phyloP scores from a whole-genome alignment of 2,797 vertebrate genomes.

The Myotis daubentonii region DNA sequence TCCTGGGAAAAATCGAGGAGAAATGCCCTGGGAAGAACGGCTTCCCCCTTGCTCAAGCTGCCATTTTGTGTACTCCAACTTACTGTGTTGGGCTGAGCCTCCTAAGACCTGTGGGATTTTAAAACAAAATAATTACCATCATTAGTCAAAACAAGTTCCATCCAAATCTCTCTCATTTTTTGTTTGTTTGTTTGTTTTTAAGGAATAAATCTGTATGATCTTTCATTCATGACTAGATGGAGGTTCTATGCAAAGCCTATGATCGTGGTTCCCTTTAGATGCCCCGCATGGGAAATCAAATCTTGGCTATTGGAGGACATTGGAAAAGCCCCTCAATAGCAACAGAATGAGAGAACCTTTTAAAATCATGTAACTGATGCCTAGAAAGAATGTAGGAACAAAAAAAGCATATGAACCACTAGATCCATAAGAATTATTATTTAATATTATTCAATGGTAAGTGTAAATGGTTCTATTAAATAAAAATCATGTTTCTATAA shows the following conservation, averaged over 20 bases:
- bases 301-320: neutral
- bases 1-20: constrained; percentile 73
- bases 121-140: constrained; percentile 80
- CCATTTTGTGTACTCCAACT: constrained; percentile 64
- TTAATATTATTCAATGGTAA: constrained; percentile 54
- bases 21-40: constrained; percentile 73
- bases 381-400: constrained; percentile 35
- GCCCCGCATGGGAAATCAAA: neutral
- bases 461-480: constrained; percentile 56
- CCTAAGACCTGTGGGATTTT: constrained; percentile 73
- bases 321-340: neutral
- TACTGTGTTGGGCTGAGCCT: constrained; percentile 72
- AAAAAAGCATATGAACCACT: neutral
- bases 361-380: neutral
- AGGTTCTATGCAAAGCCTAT: constrained; percentile 10
- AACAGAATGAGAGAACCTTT: constrained; percentile 8
- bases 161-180: constrained; percentile 52
- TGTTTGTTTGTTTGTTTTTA: constrained; percentile 54
- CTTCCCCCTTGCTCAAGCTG: constrained; percentile 70
- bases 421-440: constrained; percentile 34
- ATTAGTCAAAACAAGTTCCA: constrained; percentile 76
- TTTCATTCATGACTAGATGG: constrained; percentile 65
- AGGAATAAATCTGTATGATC: constrained; percentile 69
- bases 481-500: constrained; percentile 68
- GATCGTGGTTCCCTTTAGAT: neutral